A percentile compares a stretch with the other conserved stretches of the same genome.
Evolutionary conservation across 2,888 invertebrate genomes (phyloP).

Genomic region (Calameuta pallipes): DNA sequence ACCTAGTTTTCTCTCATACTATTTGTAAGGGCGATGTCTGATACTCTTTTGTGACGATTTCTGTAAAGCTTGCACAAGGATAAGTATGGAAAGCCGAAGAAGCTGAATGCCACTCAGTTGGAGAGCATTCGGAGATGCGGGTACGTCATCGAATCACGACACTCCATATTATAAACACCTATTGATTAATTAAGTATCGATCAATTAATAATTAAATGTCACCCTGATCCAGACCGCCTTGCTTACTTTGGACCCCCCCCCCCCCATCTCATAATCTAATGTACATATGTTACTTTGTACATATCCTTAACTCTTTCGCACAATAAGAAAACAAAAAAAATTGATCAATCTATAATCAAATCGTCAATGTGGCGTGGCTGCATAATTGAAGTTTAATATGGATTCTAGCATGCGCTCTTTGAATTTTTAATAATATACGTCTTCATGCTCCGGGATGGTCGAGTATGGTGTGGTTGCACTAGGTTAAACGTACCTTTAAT

Average conservation of each 20-base stretch:
- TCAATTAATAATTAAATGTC: background rate
- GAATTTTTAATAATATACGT: background rate
- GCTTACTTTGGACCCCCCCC: background rate
- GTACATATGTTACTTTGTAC: background rate
- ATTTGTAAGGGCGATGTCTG: conserved; percentile 1
- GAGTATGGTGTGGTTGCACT: background rate
- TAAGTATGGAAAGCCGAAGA: conserved; percentile 85
- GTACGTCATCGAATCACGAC: conserved; percentile 70
- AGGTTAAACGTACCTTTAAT: background rate
- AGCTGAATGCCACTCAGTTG: conserved; percentile 81
- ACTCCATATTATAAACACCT: conserved; percentile 27
- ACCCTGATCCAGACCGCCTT: background rate
- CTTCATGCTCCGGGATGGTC: background rate
- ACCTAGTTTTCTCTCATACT: background rate
- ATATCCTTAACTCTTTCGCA: background rate
- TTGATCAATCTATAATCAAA: background rate
- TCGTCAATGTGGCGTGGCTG: background rate
- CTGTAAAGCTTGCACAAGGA: conserved; percentile 88
- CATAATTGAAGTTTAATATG: background rate
- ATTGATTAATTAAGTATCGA: background rate
- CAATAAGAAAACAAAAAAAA: background rate
- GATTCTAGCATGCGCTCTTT: background rate
- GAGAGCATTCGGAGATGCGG: conserved; percentile 81
- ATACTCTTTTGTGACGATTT: conserved; percentile 55
- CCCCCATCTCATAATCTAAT: background rate